phyloP scores from a whole-genome alignment of 2,888 invertebrate genomes.

The Drosophila lacicola region DNA sequence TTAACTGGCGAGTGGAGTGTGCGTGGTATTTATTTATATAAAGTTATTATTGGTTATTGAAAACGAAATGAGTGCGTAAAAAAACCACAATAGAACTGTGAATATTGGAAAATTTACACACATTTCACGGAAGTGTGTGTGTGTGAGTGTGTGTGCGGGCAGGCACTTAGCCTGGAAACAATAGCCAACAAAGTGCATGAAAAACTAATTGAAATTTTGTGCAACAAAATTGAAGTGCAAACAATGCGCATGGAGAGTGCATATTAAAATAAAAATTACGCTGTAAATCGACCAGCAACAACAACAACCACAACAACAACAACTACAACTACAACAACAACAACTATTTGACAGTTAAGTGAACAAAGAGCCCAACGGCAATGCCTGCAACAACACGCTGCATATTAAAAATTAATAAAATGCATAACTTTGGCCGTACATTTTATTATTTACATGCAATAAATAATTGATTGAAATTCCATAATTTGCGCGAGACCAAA shows the following conservation, averaged over 20 bases:
- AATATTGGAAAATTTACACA: conserved; percentile 42
- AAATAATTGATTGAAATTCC: conserved; percentile 81
- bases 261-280: conserved; percentile 61
- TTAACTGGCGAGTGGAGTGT: conserved; percentile 21
- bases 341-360: conserved; percentile 38
- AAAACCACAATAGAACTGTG: conserved; percentile 50
- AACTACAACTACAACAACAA: conserved; percentile 8
- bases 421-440: conserved; percentile 45
- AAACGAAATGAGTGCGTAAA: conserved; percentile 42
- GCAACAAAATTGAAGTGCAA: conserved; percentile 68
- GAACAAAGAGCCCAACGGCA: conserved; percentile 38
- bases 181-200: conserved; percentile 76
- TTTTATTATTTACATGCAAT: conserved; percentile 71
- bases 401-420: conserved; percentile 62
- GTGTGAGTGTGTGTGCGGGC: conserved; percentile 14
- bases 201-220: conserved; percentile 79
- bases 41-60: conserved; percentile 52
- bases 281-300: conserved; percentile 43
- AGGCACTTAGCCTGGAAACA: conserved; percentile 74
- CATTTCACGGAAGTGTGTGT: conserved; percentile 37
- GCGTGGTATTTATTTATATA: conserved; percentile 22
- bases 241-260: conserved; percentile 64
- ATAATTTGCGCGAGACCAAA: conserved; percentile 44
- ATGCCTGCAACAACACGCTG: conserved; percentile 16
- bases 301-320: conserved; percentile 15